These are phyloP conservation scores for Torymus tubicola DNA, from an alignment of 2,888 invertebrate species.

Conservation along the genomic window DNA sequence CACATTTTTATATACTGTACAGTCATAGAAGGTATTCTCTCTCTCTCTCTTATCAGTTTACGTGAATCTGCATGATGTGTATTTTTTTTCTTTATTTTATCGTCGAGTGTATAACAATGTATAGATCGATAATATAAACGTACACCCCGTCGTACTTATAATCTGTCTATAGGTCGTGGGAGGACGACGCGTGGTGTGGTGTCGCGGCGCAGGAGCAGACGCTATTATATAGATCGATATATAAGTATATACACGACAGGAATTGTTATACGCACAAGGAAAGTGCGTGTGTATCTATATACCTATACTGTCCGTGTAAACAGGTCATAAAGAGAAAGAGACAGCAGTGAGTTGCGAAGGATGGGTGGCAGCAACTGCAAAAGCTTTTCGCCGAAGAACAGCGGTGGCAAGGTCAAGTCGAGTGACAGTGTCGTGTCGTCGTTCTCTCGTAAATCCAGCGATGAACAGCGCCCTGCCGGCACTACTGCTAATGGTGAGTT, in stretches of 20 bases:
- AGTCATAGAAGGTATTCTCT: neutral
- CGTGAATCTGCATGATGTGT: slow-evolving; percentile 31
- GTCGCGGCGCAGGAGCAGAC: too few relatives aligned
- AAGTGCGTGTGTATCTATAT: too few relatives aligned
- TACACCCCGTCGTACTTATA: neutral
- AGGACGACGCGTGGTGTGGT: too few relatives aligned
- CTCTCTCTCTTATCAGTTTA: slow-evolving; percentile 22
- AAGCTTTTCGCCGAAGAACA: slow-evolving; percentile 65
- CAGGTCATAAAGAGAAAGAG: too few relatives aligned
- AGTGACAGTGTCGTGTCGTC: neutral
- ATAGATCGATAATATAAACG: slow-evolving; percentile 10
- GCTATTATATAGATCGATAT: too few relatives aligned
- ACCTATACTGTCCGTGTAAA: too few relatives aligned
- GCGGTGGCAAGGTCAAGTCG: slow-evolving; percentile 57
- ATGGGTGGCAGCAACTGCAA: slow-evolving; percentile 67
- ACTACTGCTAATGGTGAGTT: too few relatives aligned
- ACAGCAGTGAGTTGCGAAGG: neutral
- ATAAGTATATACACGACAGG: too few relatives aligned
- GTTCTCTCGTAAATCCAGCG: slow-evolving; percentile 34
- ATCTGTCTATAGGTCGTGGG: too few relatives aligned
- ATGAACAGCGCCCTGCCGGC: neutral
- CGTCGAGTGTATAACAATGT: too few relatives aligned
- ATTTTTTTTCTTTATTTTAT: too few relatives aligned
- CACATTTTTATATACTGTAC: neutral
- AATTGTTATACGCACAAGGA: too few relatives aligned